These are phyloP conservation scores for Sebastolobus altivelis DNA, from an alignment of 2,797 vertebrate genomes.

Conservation along the genomic window DNA sequence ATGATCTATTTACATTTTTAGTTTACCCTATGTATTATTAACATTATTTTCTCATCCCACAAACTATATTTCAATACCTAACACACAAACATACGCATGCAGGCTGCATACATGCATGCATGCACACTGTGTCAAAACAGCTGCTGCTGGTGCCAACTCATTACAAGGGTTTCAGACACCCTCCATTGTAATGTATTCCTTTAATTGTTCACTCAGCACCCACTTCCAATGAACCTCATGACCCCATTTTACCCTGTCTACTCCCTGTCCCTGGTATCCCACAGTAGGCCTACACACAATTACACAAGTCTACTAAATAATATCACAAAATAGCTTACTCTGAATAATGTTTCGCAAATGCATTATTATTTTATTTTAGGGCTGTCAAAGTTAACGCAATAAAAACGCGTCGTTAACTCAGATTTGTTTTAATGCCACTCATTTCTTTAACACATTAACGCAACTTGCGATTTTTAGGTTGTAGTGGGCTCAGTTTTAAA, in stretches of 20 bases:
- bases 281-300: background rate
- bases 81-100: background rate
- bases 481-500: too few relatives aligned
- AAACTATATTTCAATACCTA: background rate
- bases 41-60: background rate
- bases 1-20: background rate
- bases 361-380: background rate
- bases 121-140: background rate
- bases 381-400: too few relatives aligned
- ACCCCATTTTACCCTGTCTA: conserved; percentile 6
- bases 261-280: background rate
- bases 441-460: too few relatives aligned
- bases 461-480: too few relatives aligned
- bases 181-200: conserved; percentile 27
- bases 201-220: conserved; percentile 40
- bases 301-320: background rate
- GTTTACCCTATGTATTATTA: too few relatives aligned
- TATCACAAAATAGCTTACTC: too few relatives aligned
- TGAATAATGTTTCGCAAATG: background rate
- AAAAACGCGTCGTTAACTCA: too few relatives aligned
- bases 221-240: conserved; percentile 13
- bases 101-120: background rate
- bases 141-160: conserved; percentile 20
- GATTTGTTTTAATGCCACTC: too few relatives aligned
- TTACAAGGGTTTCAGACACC: conserved; percentile 19